These are phyloP conservation scores for Oncorhynchus gorbuscha DNA, from an alignment of 2,113 vertebrate genomes.

Conservation along the genomic window DNA sequence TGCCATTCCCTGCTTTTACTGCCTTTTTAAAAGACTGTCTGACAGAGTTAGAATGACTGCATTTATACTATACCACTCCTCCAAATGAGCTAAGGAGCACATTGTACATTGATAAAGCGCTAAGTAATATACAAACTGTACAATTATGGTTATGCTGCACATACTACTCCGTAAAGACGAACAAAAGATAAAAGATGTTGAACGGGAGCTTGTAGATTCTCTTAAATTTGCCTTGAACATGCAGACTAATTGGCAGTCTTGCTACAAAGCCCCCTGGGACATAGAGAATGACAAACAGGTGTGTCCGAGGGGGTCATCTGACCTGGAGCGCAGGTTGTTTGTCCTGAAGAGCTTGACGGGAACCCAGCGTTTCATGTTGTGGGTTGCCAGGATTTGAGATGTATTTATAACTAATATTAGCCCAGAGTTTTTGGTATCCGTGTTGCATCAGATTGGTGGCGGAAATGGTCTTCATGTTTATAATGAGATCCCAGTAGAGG, in stretches of 20 bases:
- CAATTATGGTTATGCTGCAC: too few species aligned
- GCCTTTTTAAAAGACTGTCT: too few species aligned
- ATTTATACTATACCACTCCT: too few species aligned
- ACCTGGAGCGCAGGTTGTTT: slow-evolving; percentile 54
- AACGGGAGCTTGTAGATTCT: slow-evolving; percentile 3
- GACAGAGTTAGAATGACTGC: too few species aligned
- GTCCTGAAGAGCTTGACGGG: slow-evolving; percentile 50
- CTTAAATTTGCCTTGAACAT: slow-evolving; percentile 3
- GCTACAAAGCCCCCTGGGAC: slow-evolving; percentile 42
- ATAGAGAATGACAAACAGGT: slow-evolving; percentile 54
- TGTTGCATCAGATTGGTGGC: slow-evolving; percentile 5
- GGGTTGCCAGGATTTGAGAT: slow-evolving; percentile 10
- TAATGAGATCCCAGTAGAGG: slow-evolving; percentile 62
- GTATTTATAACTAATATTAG: slow-evolving; percentile 22
- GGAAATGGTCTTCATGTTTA: slow-evolving; percentile 17
- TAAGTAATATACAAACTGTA: too few species aligned
- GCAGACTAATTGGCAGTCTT: slow-evolving; percentile 51
- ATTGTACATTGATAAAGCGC: too few species aligned
- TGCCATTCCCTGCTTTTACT: too few species aligned
- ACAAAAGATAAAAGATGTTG: neutral
- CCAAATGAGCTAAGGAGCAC: too few species aligned
- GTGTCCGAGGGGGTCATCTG: slow-evolving; percentile 51
- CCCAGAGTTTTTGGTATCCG: slow-evolving; percentile 4
- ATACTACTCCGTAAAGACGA: neutral
- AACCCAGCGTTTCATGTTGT: slow-evolving; percentile 9